Conservation (phyloP, 2,797 vertebrate species). For the Rhabdophis nuchalis region DNA sequence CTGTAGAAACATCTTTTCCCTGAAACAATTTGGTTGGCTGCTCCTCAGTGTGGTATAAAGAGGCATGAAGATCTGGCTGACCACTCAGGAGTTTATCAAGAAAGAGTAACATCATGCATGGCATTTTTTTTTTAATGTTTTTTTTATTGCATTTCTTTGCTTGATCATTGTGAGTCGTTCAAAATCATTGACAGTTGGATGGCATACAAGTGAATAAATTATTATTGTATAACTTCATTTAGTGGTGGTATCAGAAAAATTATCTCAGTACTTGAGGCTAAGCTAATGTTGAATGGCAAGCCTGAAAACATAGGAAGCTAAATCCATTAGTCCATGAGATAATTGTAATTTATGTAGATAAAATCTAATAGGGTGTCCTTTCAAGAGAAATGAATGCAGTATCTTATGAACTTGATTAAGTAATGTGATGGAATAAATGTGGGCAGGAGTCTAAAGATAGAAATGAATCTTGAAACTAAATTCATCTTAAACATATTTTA, state of each 20-base stretch:
- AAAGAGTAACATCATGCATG: background rate
- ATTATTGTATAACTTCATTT: background rate
- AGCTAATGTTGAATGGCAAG: background rate
- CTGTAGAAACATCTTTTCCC: background rate
- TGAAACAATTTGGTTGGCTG: background rate
- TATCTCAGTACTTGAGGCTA: background rate
- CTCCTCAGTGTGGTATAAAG: background rate
- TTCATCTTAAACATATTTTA: background rate
- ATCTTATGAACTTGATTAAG: background rate
- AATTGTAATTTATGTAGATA: background rate
- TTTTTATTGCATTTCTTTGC: background rate
- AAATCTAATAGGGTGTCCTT: background rate
- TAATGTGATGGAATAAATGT: background rate
- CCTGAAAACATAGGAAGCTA: background rate
- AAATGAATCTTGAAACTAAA: background rate
- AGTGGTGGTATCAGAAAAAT: background rate
- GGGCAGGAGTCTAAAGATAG: background rate
- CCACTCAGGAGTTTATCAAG: background rate
- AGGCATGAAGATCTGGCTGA: background rate
- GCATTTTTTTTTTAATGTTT: background rate
- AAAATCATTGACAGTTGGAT: background rate
- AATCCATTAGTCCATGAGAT: background rate
- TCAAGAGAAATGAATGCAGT: background rate
- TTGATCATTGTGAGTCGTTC: background rate
- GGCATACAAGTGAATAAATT: background rate